phyloP scores from a whole-genome alignment of 2,888 invertebrate genomes.

The Catocala nupta region DNA sequence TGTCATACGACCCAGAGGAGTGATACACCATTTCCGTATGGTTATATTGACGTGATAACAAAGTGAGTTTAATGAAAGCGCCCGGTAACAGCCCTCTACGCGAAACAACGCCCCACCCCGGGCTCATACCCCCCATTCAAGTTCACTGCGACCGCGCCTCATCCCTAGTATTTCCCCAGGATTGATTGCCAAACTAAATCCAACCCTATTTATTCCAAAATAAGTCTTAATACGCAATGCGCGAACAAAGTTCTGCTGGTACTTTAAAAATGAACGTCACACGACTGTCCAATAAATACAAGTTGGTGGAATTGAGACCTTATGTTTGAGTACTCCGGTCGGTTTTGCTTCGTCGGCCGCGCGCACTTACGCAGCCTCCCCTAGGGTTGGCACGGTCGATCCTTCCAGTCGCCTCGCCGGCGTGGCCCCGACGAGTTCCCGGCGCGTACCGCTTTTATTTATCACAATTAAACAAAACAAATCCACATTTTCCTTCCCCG shows the following conservation, averaged over 20 bases:
- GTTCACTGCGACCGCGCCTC: slow-evolving; percentile 72
- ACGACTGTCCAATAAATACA: slow-evolving; percentile 59
- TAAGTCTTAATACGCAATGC: slow-evolving; percentile 54
- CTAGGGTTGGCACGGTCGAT: slow-evolving; percentile 83
- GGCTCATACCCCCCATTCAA: slow-evolving; percentile 70
- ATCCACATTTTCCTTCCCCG: slow-evolving; percentile 78
- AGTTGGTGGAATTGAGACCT: slow-evolving; percentile 56
- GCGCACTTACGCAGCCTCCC: slow-evolving; percentile 85
- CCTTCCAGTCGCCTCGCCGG: slow-evolving; percentile 85
- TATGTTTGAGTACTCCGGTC: slow-evolving; percentile 55
- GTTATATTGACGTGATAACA: slow-evolving; percentile 57
- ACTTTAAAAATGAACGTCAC: slow-evolving; percentile 57
- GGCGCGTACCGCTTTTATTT: slow-evolving; percentile 61
- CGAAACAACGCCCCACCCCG: slow-evolving; percentile 75
- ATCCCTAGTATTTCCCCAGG: slow-evolving; percentile 67
- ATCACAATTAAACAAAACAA: slow-evolving; percentile 65
- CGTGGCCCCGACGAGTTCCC: slow-evolving; percentile 80
- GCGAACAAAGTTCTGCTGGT: slow-evolving; percentile 52
- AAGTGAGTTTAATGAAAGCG: slow-evolving; percentile 72
- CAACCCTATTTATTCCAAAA: slow-evolving; percentile 46
- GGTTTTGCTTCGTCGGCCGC: slow-evolving; percentile 50
- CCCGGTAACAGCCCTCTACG: slow-evolving; percentile 70
- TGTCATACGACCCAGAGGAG: slow-evolving; percentile 40
- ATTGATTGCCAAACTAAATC: slow-evolving; percentile 49
- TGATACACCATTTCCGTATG: slow-evolving; percentile 35